Base-by-base conservation (phyloP, 2,888 invertebrate genomes). In the Stenodera caucasica region DNA sequence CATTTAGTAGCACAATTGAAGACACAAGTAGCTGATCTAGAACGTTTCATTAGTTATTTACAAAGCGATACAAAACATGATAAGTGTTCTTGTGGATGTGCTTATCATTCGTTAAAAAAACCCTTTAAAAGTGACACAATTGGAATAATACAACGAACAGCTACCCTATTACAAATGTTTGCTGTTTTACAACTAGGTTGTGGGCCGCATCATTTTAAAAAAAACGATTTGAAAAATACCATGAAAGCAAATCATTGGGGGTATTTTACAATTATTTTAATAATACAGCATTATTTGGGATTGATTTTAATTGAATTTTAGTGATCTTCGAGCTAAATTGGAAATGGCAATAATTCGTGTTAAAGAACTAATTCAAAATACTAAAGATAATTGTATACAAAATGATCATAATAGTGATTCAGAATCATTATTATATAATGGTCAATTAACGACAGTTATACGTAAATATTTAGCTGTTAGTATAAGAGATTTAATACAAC, bases 21-120 rank as follows among this genome's bases (percentile, higher is more conserved):
- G 81, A 94, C 96, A 0, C 98, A 99, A 82, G 95, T 99, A 57
- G 89, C 91, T 49, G 99, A 99, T 81, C 85, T 99, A 81, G 98
- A 99, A 80, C 88, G 97, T 67, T 99, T 98, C 77, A 97, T 99
- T 70, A 90, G 92, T 71, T 91, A 97, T 75, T 85, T 99, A 73
- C 98, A 99, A 84, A 90, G 90, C 68, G 90, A 90, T 72, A 81
- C 83, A 0, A 88, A 84, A 65, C 72, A 78, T 60, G 68, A 76
- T 6, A 78, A 77, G 63, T 80, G 80, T 67, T 75, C 77, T 14
- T 84, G 84, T 68, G 83, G 83, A 73, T 79, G 82, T 82, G 70
- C 82, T 32, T 82, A 82, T 72, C 82, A 77, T 70, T 78, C 70
- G 15, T 74, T 70, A 60, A 80, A 72, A 73, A 81, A 70, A 58